Evolutionary conservation across 2,797 vertebrate genomes (phyloP).

Genomic region (Syndactyla subalaris): DNA sequence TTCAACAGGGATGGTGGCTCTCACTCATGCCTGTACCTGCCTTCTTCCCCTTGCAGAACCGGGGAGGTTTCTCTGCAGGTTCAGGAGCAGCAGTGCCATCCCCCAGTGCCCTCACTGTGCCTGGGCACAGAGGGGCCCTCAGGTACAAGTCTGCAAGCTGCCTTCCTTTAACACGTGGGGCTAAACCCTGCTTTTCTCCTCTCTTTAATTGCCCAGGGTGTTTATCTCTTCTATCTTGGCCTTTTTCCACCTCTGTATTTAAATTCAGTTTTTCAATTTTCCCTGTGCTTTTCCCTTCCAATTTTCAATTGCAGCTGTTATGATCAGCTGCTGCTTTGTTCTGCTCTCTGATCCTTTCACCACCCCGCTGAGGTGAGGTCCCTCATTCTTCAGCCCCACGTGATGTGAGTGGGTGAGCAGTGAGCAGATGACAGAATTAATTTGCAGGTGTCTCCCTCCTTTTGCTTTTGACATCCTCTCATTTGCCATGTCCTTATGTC

Average conservation of each 20-base stretch:
- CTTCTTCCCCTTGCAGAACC: background rate
- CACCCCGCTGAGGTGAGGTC: background rate
- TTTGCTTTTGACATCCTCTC: slow-evolving; percentile 51
- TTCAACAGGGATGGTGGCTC: slow-evolving; percentile 15
- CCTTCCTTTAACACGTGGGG: background rate
- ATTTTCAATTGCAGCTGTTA: background rate
- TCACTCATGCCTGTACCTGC: slow-evolving; percentile 39
- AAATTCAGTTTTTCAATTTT: slow-evolving; percentile 33
- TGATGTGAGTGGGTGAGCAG: slow-evolving; percentile 33
- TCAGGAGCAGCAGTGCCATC: background rate
- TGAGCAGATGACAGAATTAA: slow-evolving; percentile 40
- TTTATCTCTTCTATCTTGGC: slow-evolving; percentile 39
- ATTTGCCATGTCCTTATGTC: slow-evolving; percentile 36
- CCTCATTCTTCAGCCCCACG: background rate
- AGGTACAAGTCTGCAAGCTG: background rate
- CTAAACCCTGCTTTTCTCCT: background rate
- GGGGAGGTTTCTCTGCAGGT: background rate
- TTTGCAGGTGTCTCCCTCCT: slow-evolving; percentile 59
- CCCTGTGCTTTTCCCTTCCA: slow-evolving; percentile 9
- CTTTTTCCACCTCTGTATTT: slow-evolving; percentile 13
- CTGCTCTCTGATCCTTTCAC: slow-evolving; percentile 22
- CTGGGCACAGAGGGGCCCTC: background rate
- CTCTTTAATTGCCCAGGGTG: background rate
- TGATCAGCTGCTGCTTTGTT: slow-evolving; percentile 37
- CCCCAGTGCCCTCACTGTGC: background rate